These are phyloP conservation scores for Chrysochloris asiatica DNA, from an alignment of 2,113 vertebrate genomes.

Conservation along the genomic window DNA sequence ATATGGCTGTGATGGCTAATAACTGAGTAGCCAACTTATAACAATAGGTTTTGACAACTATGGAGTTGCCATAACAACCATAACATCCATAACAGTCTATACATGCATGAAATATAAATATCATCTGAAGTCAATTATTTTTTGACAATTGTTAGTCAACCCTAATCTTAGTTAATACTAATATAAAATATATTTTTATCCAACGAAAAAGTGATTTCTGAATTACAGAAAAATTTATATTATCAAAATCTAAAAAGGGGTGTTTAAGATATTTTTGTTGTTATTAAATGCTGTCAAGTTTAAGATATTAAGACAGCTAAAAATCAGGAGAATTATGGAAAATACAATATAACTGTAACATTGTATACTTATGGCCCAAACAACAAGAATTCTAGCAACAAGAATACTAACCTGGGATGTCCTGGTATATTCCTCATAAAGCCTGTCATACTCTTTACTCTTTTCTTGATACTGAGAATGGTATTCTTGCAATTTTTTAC, in stretches of 20 bases:
- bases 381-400: constrained; percentile 1
- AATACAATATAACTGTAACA: not conserved
- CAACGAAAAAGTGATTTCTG: too few species aligned
- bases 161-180: constrained; percentile 37
- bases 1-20: not conserved
- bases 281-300: too few species aligned
- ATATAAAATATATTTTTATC: constrained; percentile 44
- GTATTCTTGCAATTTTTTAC: constrained; percentile 95
- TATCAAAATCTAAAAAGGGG: constrained; percentile 30
- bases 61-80: not conserved
- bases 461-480: constrained; percentile 96
- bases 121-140: not conserved
- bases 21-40: not conserved
- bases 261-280: not conserved
- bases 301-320: constrained; percentile 30
- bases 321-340: constrained; percentile 14
- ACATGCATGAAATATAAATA: not conserved
- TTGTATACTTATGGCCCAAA: not conserved
- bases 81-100: not conserved
- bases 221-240: not conserved
- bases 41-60: not conserved
- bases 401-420: constrained; percentile 93
- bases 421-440: constrained; percentile 96
- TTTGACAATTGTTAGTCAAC: constrained; percentile 12
- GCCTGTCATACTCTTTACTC: constrained; percentile 93